These are phyloP conservation scores for Sylvicapra grimmia DNA, from an alignment of 2,113 vertebrate species.

Conservation along the genomic window DNA sequence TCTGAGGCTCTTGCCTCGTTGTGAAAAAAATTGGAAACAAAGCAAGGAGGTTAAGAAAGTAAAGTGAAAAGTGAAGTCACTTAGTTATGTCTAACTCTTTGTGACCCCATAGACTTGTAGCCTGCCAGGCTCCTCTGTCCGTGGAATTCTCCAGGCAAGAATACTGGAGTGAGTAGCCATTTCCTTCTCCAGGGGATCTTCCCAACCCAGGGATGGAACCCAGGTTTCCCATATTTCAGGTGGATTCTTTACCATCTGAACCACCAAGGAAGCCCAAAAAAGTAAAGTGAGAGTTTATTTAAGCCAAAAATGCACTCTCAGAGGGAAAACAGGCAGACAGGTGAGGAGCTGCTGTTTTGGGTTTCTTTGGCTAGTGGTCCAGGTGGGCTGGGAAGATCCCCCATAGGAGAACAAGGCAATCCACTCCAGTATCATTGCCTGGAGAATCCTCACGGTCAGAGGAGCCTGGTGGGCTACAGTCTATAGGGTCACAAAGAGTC, in stretches of 20 bases:
- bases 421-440: background rate
- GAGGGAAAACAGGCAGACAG: background rate
- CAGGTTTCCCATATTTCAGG: background rate
- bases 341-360: background rate
- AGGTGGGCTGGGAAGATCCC: background rate
- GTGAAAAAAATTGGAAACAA: background rate
- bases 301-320: background rate
- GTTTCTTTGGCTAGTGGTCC: background rate
- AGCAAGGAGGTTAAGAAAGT: background rate
- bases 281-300: background rate
- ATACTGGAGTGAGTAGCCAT: background rate
- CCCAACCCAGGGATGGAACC: background rate
- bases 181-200: background rate
- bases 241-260: background rate
- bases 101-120: background rate
- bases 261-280: background rate
- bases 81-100: background rate
- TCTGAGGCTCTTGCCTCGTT: background rate
- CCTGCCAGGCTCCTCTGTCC: background rate
- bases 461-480: background rate
- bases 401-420: background rate
- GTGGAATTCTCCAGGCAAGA: background rate
- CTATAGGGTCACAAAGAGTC: background rate
- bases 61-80: background rate
- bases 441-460: background rate